Percentiles rank a stretch among this genome's conserved stretches.
Evolutionary conservation across 1,140 invertebrate genomes (phyloP).

Genomic region (Aphelinus atriplicis): DNA sequence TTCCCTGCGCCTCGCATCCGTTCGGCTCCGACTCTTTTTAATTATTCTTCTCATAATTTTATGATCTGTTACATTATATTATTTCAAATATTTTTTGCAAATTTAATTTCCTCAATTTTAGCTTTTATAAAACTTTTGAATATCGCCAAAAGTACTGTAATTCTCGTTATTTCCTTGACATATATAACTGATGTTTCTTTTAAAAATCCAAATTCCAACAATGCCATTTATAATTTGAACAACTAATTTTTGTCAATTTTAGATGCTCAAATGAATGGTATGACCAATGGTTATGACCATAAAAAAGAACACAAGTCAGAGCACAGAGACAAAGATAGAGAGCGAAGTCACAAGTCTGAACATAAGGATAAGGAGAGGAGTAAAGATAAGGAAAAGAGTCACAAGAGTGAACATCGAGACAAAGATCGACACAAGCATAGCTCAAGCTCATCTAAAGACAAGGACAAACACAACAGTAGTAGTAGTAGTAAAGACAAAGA

Average conservation of each 20-base stretch:
- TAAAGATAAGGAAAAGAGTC: slow-evolving; percentile 62
- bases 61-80: not conserved
- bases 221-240: not conserved
- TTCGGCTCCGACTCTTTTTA: not conserved
- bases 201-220: not conserved
- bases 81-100: too few species aligned
- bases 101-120: not conserved
- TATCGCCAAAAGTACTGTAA: not conserved
- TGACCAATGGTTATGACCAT: slow-evolving; percentile 75
- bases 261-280: slow-evolving; percentile 74
- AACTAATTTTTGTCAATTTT: slow-evolving; percentile 19
- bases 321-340: slow-evolving; percentile 72
- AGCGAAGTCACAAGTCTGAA: slow-evolving; percentile 67
- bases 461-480: slow-evolving; percentile 63
- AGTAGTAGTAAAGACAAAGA: slow-evolving; percentile 46
- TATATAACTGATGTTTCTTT: not conserved
- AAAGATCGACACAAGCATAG: slow-evolving; percentile 59
- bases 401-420: slow-evolving; percentile 59
- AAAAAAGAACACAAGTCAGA: slow-evolving; percentile 78
- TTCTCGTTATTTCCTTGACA: not conserved
- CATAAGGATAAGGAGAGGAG: slow-evolving; percentile 64
- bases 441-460: slow-evolving; percentile 58
- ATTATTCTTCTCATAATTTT: slow-evolving; percentile 18
- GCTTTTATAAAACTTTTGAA: not conserved
- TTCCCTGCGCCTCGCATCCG: too few species aligned